A percentile compares a stretch with the other conserved stretches of the same genome.
phyloP scores from a whole-genome alignment of 2,797 vertebrate species.

The Vultur gryphus region DNA sequence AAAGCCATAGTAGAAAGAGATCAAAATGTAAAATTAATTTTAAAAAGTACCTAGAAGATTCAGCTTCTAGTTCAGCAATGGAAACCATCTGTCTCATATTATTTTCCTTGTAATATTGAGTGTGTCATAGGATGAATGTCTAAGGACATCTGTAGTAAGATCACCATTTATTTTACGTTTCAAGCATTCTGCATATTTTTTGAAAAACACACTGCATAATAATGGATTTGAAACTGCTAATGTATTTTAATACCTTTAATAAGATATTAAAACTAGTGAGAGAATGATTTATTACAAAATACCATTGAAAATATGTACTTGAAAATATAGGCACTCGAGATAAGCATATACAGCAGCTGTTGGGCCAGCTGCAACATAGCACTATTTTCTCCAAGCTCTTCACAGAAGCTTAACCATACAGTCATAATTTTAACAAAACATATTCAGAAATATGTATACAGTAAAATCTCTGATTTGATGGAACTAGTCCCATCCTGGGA shows the following conservation, averaged over 20 bases:
- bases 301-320: conserved; percentile 28
- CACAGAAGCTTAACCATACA: conserved; percentile 10
- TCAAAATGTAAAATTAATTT: conserved; percentile 50
- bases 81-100: background rate
- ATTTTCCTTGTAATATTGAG: background rate
- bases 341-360: conserved; percentile 48
- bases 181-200: conserved; percentile 20
- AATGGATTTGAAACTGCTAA: conserved; percentile 23
- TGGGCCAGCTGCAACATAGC: conserved; percentile 36
- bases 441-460: background rate
- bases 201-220: background rate
- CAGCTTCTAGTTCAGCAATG: background rate
- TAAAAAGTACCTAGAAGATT: conserved; percentile 1
- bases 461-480: background rate
- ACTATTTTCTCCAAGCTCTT: conserved; percentile 20
- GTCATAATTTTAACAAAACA: conserved; percentile 13
- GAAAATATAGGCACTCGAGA: conserved; percentile 37
- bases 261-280: conserved; percentile 17
- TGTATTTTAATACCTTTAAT: conserved; percentile 47
- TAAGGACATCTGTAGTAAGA: conserved; percentile 52
- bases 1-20: background rate
- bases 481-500: background rate
- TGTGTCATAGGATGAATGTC: conserved; percentile 29
- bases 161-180: conserved; percentile 22
- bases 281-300: conserved; percentile 30